phyloP scores from a whole-genome alignment of 2,888 invertebrate genomes.

The Stenurella melanura region DNA sequence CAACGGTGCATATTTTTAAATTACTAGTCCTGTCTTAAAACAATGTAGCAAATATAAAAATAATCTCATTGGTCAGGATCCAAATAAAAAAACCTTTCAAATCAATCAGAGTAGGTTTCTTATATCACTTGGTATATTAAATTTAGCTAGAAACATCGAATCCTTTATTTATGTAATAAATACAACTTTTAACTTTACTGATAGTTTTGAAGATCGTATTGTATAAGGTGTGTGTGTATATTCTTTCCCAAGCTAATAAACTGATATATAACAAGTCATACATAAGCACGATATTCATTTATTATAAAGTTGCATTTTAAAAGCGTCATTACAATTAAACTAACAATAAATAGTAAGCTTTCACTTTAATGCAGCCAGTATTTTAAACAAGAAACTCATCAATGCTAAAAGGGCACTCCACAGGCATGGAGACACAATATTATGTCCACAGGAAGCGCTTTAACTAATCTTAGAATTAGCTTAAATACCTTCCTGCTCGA shows the following conservation, averaged over 20 bases:
- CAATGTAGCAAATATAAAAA: no score
- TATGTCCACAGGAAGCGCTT: not conserved
- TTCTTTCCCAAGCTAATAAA: not conserved
- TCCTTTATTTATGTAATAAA: no score
- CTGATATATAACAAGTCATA: not conserved
- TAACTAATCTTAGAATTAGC: not conserved
- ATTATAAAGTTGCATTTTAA: not conserved
- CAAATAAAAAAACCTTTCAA: no score
- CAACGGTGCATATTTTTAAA: no score
- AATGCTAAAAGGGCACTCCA: not conserved
- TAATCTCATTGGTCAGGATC: no score
- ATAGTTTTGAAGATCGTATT: no score
- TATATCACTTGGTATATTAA: no score
- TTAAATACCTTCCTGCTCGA: constrained; percentile 13
- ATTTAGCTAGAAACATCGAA: no score
- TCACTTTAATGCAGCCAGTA: not conserved
- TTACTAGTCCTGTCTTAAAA: no score
- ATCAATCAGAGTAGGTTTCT: no score
- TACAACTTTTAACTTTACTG: no score
- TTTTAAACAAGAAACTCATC: not conserved
- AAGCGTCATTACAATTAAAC: not conserved
- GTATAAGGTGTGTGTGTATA: no score
- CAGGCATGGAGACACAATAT: not conserved
- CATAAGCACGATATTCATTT: not conserved
- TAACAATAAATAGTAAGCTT: not conserved